A percentile compares a stretch with the other conserved stretches of the same genome.
Conservation (phyloP, 2,797 vertebrate genomes). For the Dromococcyx pavoninus region DNA sequence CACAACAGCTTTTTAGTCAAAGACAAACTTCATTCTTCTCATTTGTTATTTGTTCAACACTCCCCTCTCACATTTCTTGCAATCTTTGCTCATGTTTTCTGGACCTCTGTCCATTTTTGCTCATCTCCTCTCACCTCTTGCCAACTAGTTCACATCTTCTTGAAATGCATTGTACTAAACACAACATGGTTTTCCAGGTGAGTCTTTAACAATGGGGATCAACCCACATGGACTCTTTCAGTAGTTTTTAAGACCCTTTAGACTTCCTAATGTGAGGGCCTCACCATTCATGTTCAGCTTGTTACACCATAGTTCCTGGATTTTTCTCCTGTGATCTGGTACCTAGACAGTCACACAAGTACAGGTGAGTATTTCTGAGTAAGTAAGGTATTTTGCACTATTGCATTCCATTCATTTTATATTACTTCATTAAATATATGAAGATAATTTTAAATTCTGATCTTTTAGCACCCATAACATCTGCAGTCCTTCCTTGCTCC, state of each 20-base stretch:
- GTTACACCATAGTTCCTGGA: not conserved
- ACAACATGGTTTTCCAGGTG: not conserved
- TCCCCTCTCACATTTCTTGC: not conserved
- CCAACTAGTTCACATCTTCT: not conserved
- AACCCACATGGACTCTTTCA: not conserved
- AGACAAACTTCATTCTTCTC: not conserved
- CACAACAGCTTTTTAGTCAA: not conserved
- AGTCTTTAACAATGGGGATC: not conserved
- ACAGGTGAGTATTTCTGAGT: not conserved
- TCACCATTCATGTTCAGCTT: not conserved
- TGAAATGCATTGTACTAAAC: not conserved
- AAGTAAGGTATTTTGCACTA: not conserved
- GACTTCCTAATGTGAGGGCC: not conserved
- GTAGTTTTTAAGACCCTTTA: not conserved
- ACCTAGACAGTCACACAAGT: not conserved
- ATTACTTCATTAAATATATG: not conserved
- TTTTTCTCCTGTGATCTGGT: not conserved
- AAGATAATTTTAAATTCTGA: not conserved
- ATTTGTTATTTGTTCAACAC: not conserved
- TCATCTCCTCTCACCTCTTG: not conserved
- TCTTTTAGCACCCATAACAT: not conserved
- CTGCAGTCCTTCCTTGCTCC: not conserved
- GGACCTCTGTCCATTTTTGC: not conserved
- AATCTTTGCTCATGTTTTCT: not conserved
- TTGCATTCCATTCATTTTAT: not conserved